Evolutionary conservation across 2,888 invertebrate genomes (phyloP), one percentile per base, ranked within the genome.

Genomic region (Megaustenia siamemsis): DNA sequence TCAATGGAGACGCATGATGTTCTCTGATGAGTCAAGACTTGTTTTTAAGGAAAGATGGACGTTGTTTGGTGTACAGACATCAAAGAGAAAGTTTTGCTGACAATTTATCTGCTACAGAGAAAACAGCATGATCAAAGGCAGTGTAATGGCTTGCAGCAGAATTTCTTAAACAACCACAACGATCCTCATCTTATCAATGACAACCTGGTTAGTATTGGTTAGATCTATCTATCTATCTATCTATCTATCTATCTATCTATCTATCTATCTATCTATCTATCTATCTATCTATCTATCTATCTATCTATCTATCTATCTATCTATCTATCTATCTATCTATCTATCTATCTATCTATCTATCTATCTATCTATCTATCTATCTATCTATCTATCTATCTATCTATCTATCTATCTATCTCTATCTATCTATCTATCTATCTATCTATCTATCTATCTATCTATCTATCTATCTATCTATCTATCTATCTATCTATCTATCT

Each of bases 241-340:
- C 60, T 60, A 60, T 60, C 60, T 60, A 60, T 60, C 60, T 60
- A 60, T 60, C 60, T 60, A 60, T 60, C 60, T 60, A 60, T 60
- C 60, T 60, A 60, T 60, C 60, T 60, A 60, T 60, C 60, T 60
- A 60, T 60, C 60, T 60, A 60, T 60, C 60, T 60, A 60, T 60
- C 60, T 60, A 60, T 60, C 60, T 60, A 60, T 60, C 60, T 60
- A 60, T 60, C 60, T 60, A 60, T 60, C 60, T 60, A 60, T 60
- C 60, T 60, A 60, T 60, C 60, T 60, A 60, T 60, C 60, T 60
- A 60, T 60, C 60, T 60, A 60, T 60, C 60, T 24, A 60, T 60
- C 60, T 24, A 60, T 60, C 60, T 60, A 60, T 60, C 60, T 60
- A 60, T 60, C 60, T 60, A 60, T 60, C 60, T 60, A 60, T 60